Evolutionary conservation across 2,888 invertebrate genomes (phyloP), one percentile per base, ranked within the genome.

Genomic region (Sipha maydis): DNA sequence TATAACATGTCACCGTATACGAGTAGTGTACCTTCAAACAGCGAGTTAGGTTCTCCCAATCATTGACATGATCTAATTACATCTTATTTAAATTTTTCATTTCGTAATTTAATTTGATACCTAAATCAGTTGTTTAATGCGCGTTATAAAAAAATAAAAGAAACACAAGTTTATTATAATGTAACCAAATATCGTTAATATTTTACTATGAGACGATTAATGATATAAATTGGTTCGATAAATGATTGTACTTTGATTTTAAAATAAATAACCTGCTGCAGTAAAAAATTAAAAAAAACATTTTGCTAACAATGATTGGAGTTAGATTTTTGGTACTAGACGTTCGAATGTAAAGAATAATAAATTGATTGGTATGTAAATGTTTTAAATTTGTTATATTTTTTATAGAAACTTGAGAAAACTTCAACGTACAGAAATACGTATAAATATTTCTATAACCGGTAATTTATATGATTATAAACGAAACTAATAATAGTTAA

Each of bases 1-100:
- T 25, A 21, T 5, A 21, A 61, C 61, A 61, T 61, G 61, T 61
- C 25, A 61, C 61, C 4, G 5, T 61, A 61, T 61, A n/a, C n/a
- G n/a, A n/a, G n/a, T n/a, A 61, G 25, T 61, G 21, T 61, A 2
- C 1, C 21, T 61, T 61, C 61, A 21, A 3, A 61, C 61, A 61
- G 3, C 61, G 61, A 21, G 61, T 61, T 61, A 61, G 48, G 11
- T 56, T 25, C 31, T 56, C 78, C 19, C 31, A 48, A 77, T 28
- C 14, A 41, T 41, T 19, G 25, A 79, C 34, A 56, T 56, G 34
- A 79, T 56, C 56, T 56, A 56, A 56, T 79, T 79, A 79, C 25
- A 34, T 21, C 31, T 78, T 21, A 78, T 79, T 79, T 79, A 5
- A 79, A 79, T 56, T 79, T 56, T 48, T 61, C 17, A 19, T 4